These are phyloP conservation scores for Ptychochromis oligacanthus DNA, from an alignment of 2,113 vertebrate species.

Conservation along the genomic window DNA sequence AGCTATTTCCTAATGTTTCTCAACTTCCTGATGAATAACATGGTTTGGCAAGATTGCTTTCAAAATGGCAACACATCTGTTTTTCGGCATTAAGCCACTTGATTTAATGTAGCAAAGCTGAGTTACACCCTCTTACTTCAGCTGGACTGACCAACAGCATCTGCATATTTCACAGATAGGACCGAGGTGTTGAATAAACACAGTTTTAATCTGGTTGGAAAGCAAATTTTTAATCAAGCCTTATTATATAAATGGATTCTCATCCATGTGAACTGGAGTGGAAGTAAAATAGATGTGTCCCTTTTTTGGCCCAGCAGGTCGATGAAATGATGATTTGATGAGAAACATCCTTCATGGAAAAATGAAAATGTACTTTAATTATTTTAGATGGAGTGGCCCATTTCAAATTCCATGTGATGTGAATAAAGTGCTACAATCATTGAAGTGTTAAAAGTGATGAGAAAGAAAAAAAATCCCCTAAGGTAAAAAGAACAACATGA, in stretches of 20 bases:
- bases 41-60: not conserved
- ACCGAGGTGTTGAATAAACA: constrained; percentile 22
- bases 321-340: constrained; percentile 38
- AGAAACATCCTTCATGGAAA: not conserved
- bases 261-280: constrained; percentile 28
- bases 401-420: constrained; percentile 30
- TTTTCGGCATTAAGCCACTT: constrained; percentile 14
- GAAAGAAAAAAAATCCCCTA: not conserved
- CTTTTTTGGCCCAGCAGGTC: constrained; percentile 7
- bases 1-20: not conserved
- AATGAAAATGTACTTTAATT: constrained; percentile 26
- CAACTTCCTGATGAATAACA: not conserved
- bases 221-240: constrained; percentile 34
- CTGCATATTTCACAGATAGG: not conserved
- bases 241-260: constrained; percentile 30
- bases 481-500: constrained; percentile 1
- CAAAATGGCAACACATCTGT: constrained; percentile 5
- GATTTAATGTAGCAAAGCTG: constrained; percentile 4
- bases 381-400: constrained; percentile 17
- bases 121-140: constrained; percentile 4
- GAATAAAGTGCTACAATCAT: not conserved
- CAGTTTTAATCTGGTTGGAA: not conserved
- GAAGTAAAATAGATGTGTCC: constrained; percentile 30
- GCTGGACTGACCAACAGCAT: not conserved
- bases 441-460: constrained; percentile 7